Percentiles rank a stretch among this genome's conserved stretches.
phyloP scores from a whole-genome alignment of 2,113 vertebrate species.

The Hippocampus comes region DNA sequence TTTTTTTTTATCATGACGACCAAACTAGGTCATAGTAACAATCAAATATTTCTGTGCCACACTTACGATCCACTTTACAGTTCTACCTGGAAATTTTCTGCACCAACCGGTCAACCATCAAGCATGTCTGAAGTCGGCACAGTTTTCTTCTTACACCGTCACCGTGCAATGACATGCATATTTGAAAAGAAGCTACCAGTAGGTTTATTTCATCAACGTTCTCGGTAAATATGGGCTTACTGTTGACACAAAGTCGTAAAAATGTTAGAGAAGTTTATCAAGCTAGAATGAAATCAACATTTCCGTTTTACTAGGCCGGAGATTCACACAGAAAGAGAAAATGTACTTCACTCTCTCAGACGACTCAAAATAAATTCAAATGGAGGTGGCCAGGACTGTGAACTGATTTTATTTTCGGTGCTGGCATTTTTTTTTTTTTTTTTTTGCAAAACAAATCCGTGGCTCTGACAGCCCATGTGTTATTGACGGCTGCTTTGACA shows the following conservation, averaged over 20 bases:
- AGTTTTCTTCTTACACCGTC: constrained; percentile 13
- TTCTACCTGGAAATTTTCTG: constrained; percentile 28
- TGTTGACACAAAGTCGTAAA: not conserved
- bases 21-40: constrained; percentile 32
- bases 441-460: constrained; percentile 15
- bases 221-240: not conserved
- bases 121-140: constrained; percentile 26
- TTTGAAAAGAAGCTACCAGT: not conserved
- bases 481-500: constrained; percentile 10
- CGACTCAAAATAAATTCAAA: constrained; percentile 1
- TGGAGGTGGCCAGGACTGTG: not conserved
- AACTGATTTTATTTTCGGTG: constrained; percentile 27
- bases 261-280: not conserved
- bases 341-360: not conserved
- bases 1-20: not conserved
- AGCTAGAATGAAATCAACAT: not conserved
- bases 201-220: not conserved
- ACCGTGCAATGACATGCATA: not conserved
- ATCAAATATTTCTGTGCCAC: constrained; percentile 36
- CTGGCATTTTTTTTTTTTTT: constrained; percentile 16
- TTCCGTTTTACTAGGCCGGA: not conserved
- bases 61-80: constrained; percentile 28
- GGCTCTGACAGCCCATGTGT: constrained; percentile 20
- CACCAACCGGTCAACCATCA: constrained; percentile 7
- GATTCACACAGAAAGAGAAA: not conserved